These are phyloP conservation scores for Goniozus legneri DNA, from an alignment of 1,140 invertebrate genomes.

Conservation along the genomic window DNA sequence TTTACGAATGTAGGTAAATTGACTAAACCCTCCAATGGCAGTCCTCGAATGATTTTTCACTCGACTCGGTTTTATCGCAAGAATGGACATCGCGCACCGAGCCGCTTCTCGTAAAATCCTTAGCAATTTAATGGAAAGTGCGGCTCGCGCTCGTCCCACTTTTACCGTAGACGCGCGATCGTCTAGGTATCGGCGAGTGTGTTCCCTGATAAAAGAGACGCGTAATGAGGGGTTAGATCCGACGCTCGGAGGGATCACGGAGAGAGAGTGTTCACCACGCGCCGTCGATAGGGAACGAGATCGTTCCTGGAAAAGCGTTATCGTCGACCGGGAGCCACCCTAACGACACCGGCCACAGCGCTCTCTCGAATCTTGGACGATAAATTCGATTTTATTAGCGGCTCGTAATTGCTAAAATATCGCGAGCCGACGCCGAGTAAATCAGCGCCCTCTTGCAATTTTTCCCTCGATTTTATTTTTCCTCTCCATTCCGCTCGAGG, in stretches of 20 bases:
- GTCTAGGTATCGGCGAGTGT: background rate
- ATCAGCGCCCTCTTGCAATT: too few relatives aligned
- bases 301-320: background rate
- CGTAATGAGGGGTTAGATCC: conserved; percentile 15
- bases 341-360: too few relatives aligned
- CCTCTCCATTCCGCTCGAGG: too few relatives aligned
- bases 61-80: too few relatives aligned
- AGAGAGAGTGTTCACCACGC: background rate
- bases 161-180: conserved; percentile 8
- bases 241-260: background rate
- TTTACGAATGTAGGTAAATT: background rate
- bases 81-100: too few relatives aligned
- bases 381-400: too few relatives aligned
- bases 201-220: background rate
- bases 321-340: too few relatives aligned
- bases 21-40: background rate
- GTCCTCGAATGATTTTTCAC: too few relatives aligned
- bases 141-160: conserved; percentile 4
- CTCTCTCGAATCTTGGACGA: too few relatives aligned
- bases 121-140: conserved; percentile 25
- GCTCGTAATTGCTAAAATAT: too few relatives aligned
- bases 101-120: conserved; percentile 17
- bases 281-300: background rate
- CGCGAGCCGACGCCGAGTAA: too few relatives aligned
- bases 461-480: too few relatives aligned